These are phyloP conservation scores for Galemys pyrenaicus DNA, from an alignment of 2,113 vertebrate species.

Conservation along the genomic window DNA sequence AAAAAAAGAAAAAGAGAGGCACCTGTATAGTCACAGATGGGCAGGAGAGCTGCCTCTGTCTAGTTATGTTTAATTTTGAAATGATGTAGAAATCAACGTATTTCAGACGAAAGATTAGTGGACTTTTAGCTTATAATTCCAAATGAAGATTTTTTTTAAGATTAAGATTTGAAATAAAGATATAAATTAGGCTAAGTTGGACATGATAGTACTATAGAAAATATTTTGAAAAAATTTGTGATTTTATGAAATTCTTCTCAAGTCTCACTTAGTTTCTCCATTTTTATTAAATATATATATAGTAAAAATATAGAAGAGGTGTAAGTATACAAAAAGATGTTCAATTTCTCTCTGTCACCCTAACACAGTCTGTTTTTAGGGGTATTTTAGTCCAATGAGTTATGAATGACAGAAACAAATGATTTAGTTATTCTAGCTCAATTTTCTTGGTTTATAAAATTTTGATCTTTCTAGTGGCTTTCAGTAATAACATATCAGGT, in stretches of 20 bases:
- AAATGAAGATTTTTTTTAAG: background rate
- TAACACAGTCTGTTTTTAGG: background rate
- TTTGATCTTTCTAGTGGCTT: background rate
- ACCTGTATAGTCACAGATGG: too few species aligned
- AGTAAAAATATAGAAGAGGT: background rate
- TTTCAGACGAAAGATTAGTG: background rate
- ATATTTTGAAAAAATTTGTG: background rate
- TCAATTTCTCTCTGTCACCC: background rate
- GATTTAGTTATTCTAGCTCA: constrained; percentile 20
- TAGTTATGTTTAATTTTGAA: background rate
- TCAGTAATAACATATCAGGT: background rate
- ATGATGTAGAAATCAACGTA: background rate
- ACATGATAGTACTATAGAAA: background rate
- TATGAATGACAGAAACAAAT: background rate
- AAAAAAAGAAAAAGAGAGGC: too few species aligned
- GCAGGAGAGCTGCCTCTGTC: background rate
- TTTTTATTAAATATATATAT: constrained; percentile 28
- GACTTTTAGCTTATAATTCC: background rate
- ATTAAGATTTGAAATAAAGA: background rate
- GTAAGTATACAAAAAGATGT: background rate
- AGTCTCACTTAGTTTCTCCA: background rate
- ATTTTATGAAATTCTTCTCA: constrained; percentile 25
- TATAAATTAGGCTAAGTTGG: constrained; percentile 17
- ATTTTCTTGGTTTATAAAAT: background rate
- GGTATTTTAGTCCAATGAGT: constrained; percentile 4